These are phyloP conservation scores for Epinephelus moara DNA, from an alignment of 2,113 vertebrate genomes.

Conservation along the genomic window DNA sequence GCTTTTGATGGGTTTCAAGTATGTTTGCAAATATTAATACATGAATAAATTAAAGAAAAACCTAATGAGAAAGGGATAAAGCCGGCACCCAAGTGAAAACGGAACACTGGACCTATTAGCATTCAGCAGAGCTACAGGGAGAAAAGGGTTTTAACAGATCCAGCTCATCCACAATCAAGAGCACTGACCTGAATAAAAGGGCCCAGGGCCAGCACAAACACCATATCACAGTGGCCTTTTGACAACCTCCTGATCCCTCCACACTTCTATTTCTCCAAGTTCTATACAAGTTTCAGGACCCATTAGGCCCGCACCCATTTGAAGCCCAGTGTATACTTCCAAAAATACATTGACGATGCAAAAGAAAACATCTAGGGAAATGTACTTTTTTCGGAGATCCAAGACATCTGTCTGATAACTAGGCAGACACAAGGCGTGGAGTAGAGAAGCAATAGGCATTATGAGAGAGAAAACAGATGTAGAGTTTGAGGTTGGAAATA, in stretches of 20 bases:
- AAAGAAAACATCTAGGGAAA: slow-evolving; percentile 40
- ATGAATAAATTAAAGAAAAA: slow-evolving; percentile 10
- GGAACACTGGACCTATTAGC: slow-evolving; percentile 49
- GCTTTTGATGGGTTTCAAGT: slow-evolving; percentile 19
- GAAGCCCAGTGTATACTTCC: slow-evolving; percentile 17
- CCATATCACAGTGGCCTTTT: slow-evolving; percentile 56
- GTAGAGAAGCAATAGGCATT: background rate
- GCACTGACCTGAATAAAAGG: slow-evolving; percentile 73
- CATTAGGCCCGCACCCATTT: slow-evolving; percentile 30
- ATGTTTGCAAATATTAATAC: slow-evolving; percentile 1
- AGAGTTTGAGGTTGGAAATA: slow-evolving; percentile 38
- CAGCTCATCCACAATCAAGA: slow-evolving; percentile 61
- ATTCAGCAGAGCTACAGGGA: slow-evolving; percentile 61
- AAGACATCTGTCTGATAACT: slow-evolving; percentile 47
- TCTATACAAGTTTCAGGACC: slow-evolving; percentile 39
- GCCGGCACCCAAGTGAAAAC: background rate
- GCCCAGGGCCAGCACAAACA: slow-evolving; percentile 57
- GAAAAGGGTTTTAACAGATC: slow-evolving; percentile 62
- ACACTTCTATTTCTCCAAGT: slow-evolving; percentile 51
- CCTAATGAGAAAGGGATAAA: slow-evolving; percentile 3
- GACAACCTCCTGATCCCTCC: slow-evolving; percentile 47
- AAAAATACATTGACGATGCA: slow-evolving; percentile 45
- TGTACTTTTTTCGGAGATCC: slow-evolving; percentile 29
- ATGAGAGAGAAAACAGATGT: slow-evolving; percentile 25
- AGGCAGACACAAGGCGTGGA: slow-evolving; percentile 18